A percentile compares a stretch with the other conserved stretches of the same genome.
These are phyloP conservation scores for Dynastes maya DNA, from an alignment of 2,888 invertebrate genomes.

Conservation along the genomic window DNA sequence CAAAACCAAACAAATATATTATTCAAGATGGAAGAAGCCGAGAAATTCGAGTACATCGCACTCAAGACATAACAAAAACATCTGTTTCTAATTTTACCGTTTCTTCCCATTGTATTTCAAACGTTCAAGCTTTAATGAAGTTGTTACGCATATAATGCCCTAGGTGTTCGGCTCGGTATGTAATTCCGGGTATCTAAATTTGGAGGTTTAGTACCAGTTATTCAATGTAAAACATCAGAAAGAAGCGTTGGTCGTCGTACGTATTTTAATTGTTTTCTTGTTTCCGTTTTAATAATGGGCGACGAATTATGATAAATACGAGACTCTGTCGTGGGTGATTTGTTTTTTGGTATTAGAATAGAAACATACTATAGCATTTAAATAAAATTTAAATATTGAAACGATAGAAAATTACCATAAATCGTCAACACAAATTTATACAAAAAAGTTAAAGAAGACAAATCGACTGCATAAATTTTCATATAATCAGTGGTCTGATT, in stretches of 20 bases:
- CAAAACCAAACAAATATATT: no score
- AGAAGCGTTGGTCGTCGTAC: slow-evolving; percentile 28
- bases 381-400: neutral
- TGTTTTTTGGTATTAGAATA: slow-evolving; percentile 5
- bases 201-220: neutral
- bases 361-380: neutral
- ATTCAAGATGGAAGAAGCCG: neutral
- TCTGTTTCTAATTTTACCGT: slow-evolving; percentile 39
- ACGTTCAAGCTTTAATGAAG: slow-evolving; percentile 34
- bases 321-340: neutral
- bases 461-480: no score
- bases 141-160: slow-evolving; percentile 39
- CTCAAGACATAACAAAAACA: slow-evolving; percentile 29
- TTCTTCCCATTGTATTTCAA: slow-evolving; percentile 28
- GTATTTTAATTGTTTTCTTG: slow-evolving; percentile 26
- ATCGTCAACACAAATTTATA: no score
- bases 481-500: no score
- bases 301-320: slow-evolving; percentile 31
- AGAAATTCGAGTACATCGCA: neutral
- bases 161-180: neutral
- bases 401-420: no score
- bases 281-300: slow-evolving; percentile 30
- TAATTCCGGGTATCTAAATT: slow-evolving; percentile 19
- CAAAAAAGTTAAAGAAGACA: no score
- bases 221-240: slow-evolving; percentile 29